Conservation (phyloP, 1,140 invertebrate genomes). For the Ostrea denselamellosa region DNA sequence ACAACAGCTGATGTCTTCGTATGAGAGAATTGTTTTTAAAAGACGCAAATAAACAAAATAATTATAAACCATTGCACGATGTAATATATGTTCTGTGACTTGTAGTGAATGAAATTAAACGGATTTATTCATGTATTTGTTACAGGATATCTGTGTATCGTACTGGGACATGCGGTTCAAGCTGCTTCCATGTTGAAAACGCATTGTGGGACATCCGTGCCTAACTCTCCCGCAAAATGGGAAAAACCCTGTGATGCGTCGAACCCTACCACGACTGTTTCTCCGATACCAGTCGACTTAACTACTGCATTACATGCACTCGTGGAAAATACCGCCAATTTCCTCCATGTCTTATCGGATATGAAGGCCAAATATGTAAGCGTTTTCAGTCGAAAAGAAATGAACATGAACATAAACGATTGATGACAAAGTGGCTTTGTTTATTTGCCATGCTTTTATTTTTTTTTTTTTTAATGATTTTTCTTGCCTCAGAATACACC, state of each 20-base stretch:
- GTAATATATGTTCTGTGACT: no score
- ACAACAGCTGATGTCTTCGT: no score
- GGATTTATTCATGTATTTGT: neutral
- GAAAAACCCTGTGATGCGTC: neutral
- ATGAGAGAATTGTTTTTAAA: no score
- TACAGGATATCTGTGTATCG: neutral
- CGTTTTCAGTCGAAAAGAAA: no score
- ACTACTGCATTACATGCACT: neutral
- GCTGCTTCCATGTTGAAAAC: neutral
- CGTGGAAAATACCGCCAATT: neutral
- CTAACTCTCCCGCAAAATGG: neutral
- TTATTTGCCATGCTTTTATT: neutral
- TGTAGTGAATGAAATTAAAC: no score
- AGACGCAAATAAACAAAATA: no score
- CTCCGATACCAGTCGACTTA: neutral
- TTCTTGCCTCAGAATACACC: neutral
- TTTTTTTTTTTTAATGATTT: neutral
- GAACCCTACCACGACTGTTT: neutral
- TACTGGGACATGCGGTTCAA: neutral
- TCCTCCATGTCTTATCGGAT: neutral
- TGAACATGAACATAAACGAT: neutral
- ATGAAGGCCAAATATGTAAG: neutral
- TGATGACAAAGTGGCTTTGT: neutral
- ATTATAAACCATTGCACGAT: no score
- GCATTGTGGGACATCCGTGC: neutral